These are phyloP conservation scores for Protodeltote pygarga DNA, from an alignment of 2,888 invertebrate genomes.

Conservation along the genomic window DNA sequence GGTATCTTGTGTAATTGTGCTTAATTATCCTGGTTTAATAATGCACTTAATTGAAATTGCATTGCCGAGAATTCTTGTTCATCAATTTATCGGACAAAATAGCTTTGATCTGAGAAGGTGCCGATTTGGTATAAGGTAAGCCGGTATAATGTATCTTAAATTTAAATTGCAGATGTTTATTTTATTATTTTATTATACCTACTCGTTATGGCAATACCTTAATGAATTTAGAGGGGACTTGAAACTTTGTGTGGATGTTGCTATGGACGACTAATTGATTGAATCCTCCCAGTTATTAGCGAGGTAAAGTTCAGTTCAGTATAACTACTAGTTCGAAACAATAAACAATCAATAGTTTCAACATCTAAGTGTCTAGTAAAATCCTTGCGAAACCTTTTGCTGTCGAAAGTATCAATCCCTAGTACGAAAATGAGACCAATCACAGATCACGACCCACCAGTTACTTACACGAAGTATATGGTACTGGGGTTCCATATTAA, in stretches of 20 bases:
- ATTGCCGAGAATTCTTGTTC: neutral
- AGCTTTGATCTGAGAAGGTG: too few relatives aligned
- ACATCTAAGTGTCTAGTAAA: conserved; percentile 17
- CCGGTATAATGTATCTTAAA: too few relatives aligned
- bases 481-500: conserved; percentile 18
- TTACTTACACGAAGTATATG: conserved; percentile 28
- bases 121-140: too few relatives aligned
- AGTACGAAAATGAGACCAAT: conserved; percentile 25
- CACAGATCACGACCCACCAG: conserved; percentile 28
- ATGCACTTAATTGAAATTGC: conserved; percentile 5
- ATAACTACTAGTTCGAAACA: conserved; percentile 24
- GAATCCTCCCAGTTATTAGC: too few relatives aligned
- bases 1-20: conserved; percentile 8
- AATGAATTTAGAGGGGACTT: too few relatives aligned
- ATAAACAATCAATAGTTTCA: conserved; percentile 38
- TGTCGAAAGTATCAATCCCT: conserved; percentile 21
- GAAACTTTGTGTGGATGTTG: too few relatives aligned
- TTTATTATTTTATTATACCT: too few relatives aligned
- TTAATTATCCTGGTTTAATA: conserved; percentile 13
- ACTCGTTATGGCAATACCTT: too few relatives aligned
- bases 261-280: too few relatives aligned
- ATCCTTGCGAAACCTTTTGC: conserved; percentile 27
- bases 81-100: neutral
- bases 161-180: too few relatives aligned
- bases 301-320: too few relatives aligned